Percentiles rank a stretch among this genome's conserved stretches.
Evolutionary conservation across 2,888 invertebrate genomes (phyloP).

Genomic region (Rhingia campestris): DNA sequence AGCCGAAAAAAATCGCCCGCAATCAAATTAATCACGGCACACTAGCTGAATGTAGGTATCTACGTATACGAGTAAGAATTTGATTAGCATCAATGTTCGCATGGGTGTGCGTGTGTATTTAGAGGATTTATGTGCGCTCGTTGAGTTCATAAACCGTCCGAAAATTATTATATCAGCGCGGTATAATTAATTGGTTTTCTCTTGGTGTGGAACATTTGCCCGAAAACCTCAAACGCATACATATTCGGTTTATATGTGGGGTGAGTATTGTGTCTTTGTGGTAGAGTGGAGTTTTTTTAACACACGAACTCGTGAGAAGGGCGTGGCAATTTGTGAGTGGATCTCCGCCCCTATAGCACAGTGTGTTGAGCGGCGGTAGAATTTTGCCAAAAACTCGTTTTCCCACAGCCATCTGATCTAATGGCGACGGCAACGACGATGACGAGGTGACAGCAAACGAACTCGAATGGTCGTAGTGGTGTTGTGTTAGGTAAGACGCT

Average conservation of each 20-base stretch:
- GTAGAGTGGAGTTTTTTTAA: too few relatives aligned
- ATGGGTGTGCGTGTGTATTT: conserved; percentile 10
- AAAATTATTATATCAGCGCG: conserved; percentile 51
- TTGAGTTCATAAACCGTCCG: conserved; percentile 53
- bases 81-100: neutral
- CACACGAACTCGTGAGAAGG: conserved; percentile 4
- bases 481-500: conserved; percentile 52
- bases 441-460: conserved; percentile 50
- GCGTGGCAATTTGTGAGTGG: conserved; percentile 38
- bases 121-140: conserved; percentile 20
- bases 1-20: conserved; percentile 18
- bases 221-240: neutral
- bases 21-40: conserved; percentile 46
- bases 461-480: conserved; percentile 29
- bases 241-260: neutral
- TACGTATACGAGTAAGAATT: neutral
- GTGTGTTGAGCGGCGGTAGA: conserved; percentile 33
- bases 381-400: conserved; percentile 53
- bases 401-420: conserved; percentile 12
- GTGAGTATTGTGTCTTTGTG: too few relatives aligned
- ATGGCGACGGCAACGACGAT: neutral
- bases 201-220: conserved; percentile 44
- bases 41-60: neutral
- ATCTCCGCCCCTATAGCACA: conserved; percentile 44
- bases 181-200: conserved; percentile 58